Base-by-base conservation (phyloP, 2,113 vertebrate genomes). In the Ploceus nigricollis region DNA sequence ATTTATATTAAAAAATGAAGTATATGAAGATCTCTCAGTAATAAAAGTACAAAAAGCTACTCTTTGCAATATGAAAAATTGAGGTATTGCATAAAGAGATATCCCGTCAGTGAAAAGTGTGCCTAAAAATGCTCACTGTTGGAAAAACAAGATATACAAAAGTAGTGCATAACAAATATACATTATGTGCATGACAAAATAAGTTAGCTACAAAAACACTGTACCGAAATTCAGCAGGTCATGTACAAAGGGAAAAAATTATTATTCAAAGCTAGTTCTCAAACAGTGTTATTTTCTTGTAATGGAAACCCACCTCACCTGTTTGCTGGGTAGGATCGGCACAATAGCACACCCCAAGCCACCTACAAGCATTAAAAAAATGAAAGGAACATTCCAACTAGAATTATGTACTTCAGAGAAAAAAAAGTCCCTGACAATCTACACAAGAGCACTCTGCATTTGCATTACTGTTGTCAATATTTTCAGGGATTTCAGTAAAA, bases 21-120 rank as follows among this genome's bases (percentile, higher is more conserved):
- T 99, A 99, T 99, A 99, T 99, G 99, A 99, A 99, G 99, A 99
- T 99, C 98, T 99, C 98, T 99, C 99, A 99, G 99, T 99, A 99
- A 99, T 99, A 99, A 99, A 99, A 99, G 99, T 99, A 99, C 99
- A 99, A 99, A 98, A 99, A 99, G 99, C 99, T 99, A 99, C 99
- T 99, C 99, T 99, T 99, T 99, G 99, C 99, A 99, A 99, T 99
- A 99, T 99, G 99, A 99, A 99, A 99, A 99, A 99, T 99, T 99
- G 99, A 99, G 99, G 99, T 99, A 99, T 99, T 99, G 99, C 99
- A 99, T 99, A 99, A 99, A 99, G 99, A 99, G 99, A 99, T 98
- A 99, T 99, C 99, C 99, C 99, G 98, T 99, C 99, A 99, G 99
- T 99, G 99, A 99, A 99, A 99, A 99, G 99, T 99, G 99, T 99